Conservation (phyloP, 2,888 invertebrate genomes). For the Rhagonycha lutea region DNA sequence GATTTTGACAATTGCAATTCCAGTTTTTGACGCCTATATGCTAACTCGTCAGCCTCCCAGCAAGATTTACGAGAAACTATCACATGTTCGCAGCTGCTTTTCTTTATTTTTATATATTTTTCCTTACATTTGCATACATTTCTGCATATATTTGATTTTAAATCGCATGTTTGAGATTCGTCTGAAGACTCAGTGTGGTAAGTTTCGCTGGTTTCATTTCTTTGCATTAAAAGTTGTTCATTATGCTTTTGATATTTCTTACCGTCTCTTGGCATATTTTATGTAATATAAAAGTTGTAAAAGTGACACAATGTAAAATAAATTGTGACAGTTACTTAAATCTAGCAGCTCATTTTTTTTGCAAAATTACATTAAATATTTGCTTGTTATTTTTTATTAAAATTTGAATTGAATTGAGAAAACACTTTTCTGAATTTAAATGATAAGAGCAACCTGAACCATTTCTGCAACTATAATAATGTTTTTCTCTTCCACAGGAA, state of each 20-base stretch:
- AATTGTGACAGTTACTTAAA: not conserved
- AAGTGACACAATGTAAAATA: not conserved
- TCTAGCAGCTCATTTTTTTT: not conserved
- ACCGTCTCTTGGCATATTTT: not conserved
- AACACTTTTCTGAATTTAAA: too few relatives aligned
- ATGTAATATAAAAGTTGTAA: not conserved
- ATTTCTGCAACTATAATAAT: too few relatives aligned
- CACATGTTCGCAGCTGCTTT: constrained; percentile 18
- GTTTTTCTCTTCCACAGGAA: too few relatives aligned
- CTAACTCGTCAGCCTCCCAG: constrained; percentile 24
- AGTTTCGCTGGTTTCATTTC: constrained; percentile 2
- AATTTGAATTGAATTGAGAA: not conserved
- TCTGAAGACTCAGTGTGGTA: not conserved
- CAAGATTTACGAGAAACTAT: constrained; percentile 17
- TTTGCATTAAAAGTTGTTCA: not conserved
- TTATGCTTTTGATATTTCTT: not conserved
- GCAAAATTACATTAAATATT: not conserved
- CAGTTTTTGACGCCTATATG: constrained; percentile 24
- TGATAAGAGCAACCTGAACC: too few relatives aligned
- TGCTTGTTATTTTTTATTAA: not conserved
- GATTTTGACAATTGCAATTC: constrained; percentile 30
- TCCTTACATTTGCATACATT: constrained; percentile 18
- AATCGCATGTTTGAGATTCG: not conserved
- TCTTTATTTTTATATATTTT: constrained; percentile 23
- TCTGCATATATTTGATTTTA: not conserved